Evolutionary conservation across 1,140 invertebrate species (phyloP), one percentile per base, ranked within the genome.

Genomic region (Trichoplusia ni): DNA sequence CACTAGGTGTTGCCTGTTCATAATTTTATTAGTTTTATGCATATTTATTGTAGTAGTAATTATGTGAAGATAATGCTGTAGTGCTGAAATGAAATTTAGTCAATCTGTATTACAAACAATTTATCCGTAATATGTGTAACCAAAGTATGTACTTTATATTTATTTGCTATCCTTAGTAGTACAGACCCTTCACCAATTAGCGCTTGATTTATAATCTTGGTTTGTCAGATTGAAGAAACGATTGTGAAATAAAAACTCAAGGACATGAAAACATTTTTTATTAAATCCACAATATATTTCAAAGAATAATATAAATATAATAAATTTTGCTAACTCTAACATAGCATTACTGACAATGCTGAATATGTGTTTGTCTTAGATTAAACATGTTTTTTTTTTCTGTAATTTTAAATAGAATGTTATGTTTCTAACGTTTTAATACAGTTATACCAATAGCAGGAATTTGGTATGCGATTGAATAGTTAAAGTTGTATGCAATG

Each of bases 251-350:
- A 59, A 86, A 85, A 85, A 74, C 69, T 42, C 7, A 73, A 81
- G 81, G 73, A 83, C 81, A 75, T 81, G 79, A 78, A 83, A 77
- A 75, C 64, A 42, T 88, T 90, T 89, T 90, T 88, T 90, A 90
- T 90, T 90, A 88, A 90, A 90, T 90, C 79, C 77, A 89, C 80
- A 88, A 88, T 88, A 89, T 86, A 85, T 88, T 84, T 88, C 83
- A 88, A 90, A 88, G 87, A 88, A 90, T 88, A 89, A 81, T 89
- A 87, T 81, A 89, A 88, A 89, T 86, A 85, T 87, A 79, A 81
- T 89, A 89, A 89, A 88, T 84, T 81, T 86, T 71, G 77, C 78
- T 75, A 76, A 75, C 82, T 77, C 74, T 84, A 81, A 81, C 73
- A 70, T 79, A 82, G 80, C 77, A 77, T 85, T 73, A 77, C 58